Base-by-base conservation (phyloP, 1,140 invertebrate species). In the Zaprionus ghesquierei region DNA sequence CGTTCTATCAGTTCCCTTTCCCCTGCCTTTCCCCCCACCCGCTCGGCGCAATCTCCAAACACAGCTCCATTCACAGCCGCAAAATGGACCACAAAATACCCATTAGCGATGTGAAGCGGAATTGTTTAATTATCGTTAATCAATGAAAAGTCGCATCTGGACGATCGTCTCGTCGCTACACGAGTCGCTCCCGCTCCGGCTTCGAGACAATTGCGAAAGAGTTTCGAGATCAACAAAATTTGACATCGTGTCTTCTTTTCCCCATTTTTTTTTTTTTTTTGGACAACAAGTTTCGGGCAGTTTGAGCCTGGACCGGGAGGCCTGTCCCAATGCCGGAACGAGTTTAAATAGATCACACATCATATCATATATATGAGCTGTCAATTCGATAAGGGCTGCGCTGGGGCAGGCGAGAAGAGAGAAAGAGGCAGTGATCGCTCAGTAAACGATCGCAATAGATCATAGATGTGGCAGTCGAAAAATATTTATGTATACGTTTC, bases 101-200 rank as follows among this genome's bases (percentile, higher is more conserved):
- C 69, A 71, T 71, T 66, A 68, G 70, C 63, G 35, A 35, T 59
- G 56, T 31, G 35, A 54, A 60, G 33, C 70, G 70, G 70, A 73
- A 73, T 73, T 73, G 50, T 61, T 74, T 81, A 80, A 86, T 86
- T 85, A 85, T 85, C 51, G 69, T 76, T 80, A 86, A 86, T 85
- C 77, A 86, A 85, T 85, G 46, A 69, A 74, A 69, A 62, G 55
- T 73, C 41, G 46, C 69, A 53, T 20, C 23, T 38, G 13, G 59
- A n/a, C 4, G 9, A n/a, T 35, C 60, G 46, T 6, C 59, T 23
- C 29, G 13, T 15, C 12, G 9, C 50, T 12, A 54, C 20, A 49
- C 29, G 13, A 5, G 13, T 44, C 41, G 18, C 23, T 31, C 13
- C 10, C 8, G 33, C 1, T 18, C 27, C n/a, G 18, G 10, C 12